Evolutionary conservation across 35 echinoderm and acorn worm species (phyloP).

Genomic region (Ophiothrix spiculata): DNA sequence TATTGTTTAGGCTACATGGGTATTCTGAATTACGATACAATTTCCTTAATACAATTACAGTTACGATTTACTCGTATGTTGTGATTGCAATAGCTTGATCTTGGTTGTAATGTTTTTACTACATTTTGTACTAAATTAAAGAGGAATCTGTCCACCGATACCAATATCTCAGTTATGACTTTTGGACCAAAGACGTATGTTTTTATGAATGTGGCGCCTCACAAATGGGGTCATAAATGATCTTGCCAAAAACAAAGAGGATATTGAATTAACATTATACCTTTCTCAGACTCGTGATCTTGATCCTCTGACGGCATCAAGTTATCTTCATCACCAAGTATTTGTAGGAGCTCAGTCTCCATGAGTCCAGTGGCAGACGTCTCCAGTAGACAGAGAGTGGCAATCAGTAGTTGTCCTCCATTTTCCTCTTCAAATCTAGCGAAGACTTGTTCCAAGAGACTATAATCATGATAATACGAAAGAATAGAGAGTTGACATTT

Average conservation of each 20-base stretch:
- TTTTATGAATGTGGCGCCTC: background rate
- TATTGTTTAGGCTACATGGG: too few species aligned
- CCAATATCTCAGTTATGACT: background rate
- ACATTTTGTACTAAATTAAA: background rate
- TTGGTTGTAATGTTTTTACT: background rate
- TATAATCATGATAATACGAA: conserved; percentile 24
- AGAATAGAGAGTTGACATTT: too few species aligned
- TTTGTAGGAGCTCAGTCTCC: conserved; percentile 80
- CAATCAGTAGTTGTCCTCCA: conserved; percentile 74
- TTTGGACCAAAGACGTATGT: background rate
- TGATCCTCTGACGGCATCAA: conserved; percentile 71
- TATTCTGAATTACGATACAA: too few species aligned
- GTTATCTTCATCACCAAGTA: conserved; percentile 93
- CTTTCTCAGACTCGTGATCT: conserved; percentile 68
- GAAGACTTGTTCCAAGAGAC: conserved; percentile 89
- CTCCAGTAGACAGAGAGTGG: conserved; percentile 87
- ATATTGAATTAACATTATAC: conserved; percentile 9
- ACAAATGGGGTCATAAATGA: background rate
- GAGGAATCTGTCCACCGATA: background rate
- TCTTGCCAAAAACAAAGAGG: background rate
- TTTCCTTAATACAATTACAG: too few species aligned
- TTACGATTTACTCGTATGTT: too few species aligned
- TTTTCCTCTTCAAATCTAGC: conserved; percentile 92
- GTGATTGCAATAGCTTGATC: background rate
- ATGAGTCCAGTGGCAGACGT: conserved; percentile 79